These are phyloP conservation scores for Bruchidius siliquastri DNA, from an alignment of 2,888 invertebrate genomes.

Conservation along the genomic window DNA sequence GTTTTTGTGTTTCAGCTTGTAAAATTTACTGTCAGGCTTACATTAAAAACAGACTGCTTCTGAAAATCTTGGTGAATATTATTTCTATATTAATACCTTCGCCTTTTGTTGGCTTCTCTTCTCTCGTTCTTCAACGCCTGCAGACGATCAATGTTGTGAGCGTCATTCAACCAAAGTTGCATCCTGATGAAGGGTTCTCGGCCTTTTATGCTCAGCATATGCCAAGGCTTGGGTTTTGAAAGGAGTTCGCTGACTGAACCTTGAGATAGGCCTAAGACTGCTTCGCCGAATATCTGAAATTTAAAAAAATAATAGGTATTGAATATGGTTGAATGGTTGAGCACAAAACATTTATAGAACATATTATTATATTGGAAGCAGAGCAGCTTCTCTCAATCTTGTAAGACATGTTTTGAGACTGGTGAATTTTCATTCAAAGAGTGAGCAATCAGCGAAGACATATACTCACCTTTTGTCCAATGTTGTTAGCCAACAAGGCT, in stretches of 20 bases:
- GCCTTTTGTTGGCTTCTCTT: constrained; percentile 84
- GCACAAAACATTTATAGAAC: too few species aligned
- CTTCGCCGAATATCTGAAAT: constrained; percentile 88
- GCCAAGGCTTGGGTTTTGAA: constrained; percentile 98
- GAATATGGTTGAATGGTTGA: too few species aligned
- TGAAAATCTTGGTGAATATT: too few species aligned
- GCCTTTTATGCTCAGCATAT: constrained; percentile 97
- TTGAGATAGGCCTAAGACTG: constrained; percentile 92
- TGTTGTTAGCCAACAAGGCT: constrained; percentile 91
- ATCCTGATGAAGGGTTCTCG: constrained; percentile 93
- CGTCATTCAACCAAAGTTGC: constrained; percentile 95
- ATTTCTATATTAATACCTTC: constrained; percentile 48
- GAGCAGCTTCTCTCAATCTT: too few species aligned
- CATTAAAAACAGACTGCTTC: too few species aligned
- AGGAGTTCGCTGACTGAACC: constrained; percentile 95
- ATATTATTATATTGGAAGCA: too few species aligned
- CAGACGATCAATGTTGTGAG: constrained; percentile 88
- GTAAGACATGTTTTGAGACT: not conserved
- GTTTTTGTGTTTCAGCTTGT: too few species aligned
- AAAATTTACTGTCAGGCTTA: too few species aligned
- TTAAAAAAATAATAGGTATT: not conserved
- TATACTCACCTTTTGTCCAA: constrained; percentile 80
- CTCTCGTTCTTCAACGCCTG: constrained; percentile 88
- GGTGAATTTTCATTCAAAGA: not conserved
- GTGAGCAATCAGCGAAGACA: not conserved